Evolutionary conservation across 2,113 vertebrate genomes (phyloP), one percentile per base, ranked within the genome.

Genomic region (Cyprinus carpio): DNA sequence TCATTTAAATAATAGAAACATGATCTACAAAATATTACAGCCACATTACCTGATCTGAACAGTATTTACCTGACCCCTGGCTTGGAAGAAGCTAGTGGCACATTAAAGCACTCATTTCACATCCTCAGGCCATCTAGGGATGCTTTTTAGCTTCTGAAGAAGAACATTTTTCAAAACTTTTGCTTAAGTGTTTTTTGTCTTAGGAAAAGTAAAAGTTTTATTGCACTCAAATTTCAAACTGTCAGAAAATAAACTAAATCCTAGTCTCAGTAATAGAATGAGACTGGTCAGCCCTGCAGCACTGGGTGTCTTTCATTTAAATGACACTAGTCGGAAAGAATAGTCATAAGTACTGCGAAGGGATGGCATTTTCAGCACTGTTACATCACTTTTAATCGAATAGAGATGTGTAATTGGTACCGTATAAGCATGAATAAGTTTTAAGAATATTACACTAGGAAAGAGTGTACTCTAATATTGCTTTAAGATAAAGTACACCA

Each of bases 51-150:
- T 82, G 67, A 87, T 87, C 78, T 84, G 49, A 71, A 58, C 75
- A 87, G 86, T 85, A 87, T 90, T 91, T 89, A 87, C 81, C 87
- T 78, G 83, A 88, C 86, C 86, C 54, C 86, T 84, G 60, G 64
- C 29, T 67, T 62, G 34, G 27, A 67, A 34, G 31, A 64, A 27
- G 54, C 37, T 51, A 75, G 37, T 25, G 6, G 77, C 60, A 77
- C 72, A 82, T 86, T 85, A 78, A 82, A 69, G 31, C 16, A n/a
- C 75, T 29, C n/a, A 75, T 86, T 84, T 83, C 62, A 56, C 51
- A 72, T 12, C 60, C 65, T 72, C 56, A 18, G 31, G 16, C 34
- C 69, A 18, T 67, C 60, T 51, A 46, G 40, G 65, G 69, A 60
- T 46, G 18, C 78, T 43, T 84, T 67, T 56, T 9, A 49, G 64